Evolutionary conservation across 2,888 invertebrate species (phyloP).

Genomic region (Stenurella melanura): DNA sequence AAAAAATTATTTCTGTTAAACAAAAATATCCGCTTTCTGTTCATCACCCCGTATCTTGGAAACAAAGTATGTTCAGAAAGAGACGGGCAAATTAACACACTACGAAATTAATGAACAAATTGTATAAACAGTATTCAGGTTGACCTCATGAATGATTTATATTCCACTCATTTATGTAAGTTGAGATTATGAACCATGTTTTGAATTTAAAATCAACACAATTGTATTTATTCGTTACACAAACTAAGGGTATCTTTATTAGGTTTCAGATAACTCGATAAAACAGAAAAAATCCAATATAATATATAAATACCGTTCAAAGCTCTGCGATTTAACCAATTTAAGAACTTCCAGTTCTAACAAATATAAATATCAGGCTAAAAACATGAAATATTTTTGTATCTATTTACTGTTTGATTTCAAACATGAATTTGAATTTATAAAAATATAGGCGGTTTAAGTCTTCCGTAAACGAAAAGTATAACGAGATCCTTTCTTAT

Average conservation of each 20-base stretch:
- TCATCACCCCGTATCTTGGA: too few relatives aligned
- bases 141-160: background rate
- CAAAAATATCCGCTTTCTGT: too few relatives aligned
- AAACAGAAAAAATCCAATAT: background rate
- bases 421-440: background rate
- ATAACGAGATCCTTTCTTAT: background rate
- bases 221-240: background rate
- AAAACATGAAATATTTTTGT: background rate
- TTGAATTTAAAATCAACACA: background rate
- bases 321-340: background rate
- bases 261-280: conserved; percentile 11
- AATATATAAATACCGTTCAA: conserved; percentile 10
- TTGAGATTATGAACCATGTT: background rate
- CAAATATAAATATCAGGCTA: conserved; percentile 2
- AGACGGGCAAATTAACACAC: too few relatives aligned
- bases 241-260: background rate
- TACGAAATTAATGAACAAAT: too few relatives aligned
- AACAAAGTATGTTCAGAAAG: too few relatives aligned
- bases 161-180: background rate
- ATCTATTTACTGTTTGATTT: conserved; percentile 1
- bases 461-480: background rate
- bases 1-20: too few relatives aligned
- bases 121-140: background rate
- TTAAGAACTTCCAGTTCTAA: background rate
- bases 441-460: background rate